These are phyloP conservation scores for Arenicola marina DNA, from an alignment of 2,888 invertebrate genomes.

Conservation along the genomic window DNA sequence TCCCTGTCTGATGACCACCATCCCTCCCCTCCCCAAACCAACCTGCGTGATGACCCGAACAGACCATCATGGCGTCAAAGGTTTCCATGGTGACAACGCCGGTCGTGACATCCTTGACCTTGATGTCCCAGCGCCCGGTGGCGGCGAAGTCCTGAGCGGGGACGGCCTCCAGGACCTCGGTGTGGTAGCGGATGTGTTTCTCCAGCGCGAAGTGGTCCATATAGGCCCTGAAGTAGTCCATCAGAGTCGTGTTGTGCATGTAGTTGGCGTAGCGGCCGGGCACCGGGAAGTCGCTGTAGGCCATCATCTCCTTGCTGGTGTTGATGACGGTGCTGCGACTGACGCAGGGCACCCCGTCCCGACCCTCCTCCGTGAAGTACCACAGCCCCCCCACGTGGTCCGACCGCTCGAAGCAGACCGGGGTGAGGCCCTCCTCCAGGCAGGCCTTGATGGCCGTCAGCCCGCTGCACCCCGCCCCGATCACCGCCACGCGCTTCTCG, in stretches of 20 bases:
- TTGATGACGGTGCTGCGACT: conserved; percentile 54
- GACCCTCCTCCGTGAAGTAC: conserved; percentile 38
- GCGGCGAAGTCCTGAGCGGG: too few relatives aligned
- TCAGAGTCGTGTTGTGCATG: conserved; percentile 60
- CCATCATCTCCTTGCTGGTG: conserved; percentile 59
- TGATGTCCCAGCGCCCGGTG: conserved; percentile 52
- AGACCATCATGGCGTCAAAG: conserved; percentile 53
- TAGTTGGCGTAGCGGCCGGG: conserved; percentile 61
- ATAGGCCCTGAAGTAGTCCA: conserved; percentile 56
- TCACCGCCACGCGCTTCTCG: conserved; percentile 41
- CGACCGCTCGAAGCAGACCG: conserved; percentile 51
- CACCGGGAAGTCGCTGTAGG: conserved; percentile 62
- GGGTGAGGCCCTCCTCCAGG: conserved; percentile 52
- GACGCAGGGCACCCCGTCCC: conserved; percentile 42
- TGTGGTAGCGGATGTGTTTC: too few relatives aligned
- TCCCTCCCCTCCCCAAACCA: too few relatives aligned
- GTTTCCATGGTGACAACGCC: conserved; percentile 28
- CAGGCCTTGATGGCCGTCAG: conserved; percentile 57
- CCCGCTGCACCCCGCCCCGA: conserved; percentile 61
- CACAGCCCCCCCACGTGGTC: conserved; percentile 53
- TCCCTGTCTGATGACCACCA: too few relatives aligned
- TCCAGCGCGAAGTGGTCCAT: too few relatives aligned
- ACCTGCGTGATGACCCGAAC: conserved; percentile 51
- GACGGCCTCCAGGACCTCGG: too few relatives aligned
- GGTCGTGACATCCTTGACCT: conserved; percentile 40